A percentile compares a stretch with the other conserved stretches of the same genome.
Conservation (phyloP, 2,888 invertebrate genomes). For the Portevinia maculata region DNA sequence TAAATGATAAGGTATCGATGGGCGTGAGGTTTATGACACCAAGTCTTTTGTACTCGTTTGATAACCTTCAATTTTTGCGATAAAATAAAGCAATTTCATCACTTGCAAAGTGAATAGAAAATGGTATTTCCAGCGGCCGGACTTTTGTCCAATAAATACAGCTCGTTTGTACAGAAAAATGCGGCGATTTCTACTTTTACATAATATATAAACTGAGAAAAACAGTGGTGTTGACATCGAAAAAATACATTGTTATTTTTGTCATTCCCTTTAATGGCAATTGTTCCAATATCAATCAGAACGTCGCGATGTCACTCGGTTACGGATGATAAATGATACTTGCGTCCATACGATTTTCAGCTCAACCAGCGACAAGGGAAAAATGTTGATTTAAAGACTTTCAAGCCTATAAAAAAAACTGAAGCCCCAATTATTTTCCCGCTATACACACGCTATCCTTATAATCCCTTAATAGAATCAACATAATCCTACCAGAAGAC, state of each 20-base stretch:
- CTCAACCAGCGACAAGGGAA: too few relatives aligned
- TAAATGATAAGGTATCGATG: constrained; percentile 15
- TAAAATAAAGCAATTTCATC: constrained; percentile 20
- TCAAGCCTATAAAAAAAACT: constrained; percentile 20
- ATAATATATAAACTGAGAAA: not conserved
- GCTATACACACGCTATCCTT: constrained; percentile 10
- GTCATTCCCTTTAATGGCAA: not conserved
- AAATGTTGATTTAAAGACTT: not conserved
- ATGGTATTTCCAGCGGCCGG: constrained; percentile 26
- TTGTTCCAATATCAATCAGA: constrained; percentile 33
- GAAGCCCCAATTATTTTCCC: constrained; percentile 12
- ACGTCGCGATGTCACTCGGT: not conserved
- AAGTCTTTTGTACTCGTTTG: constrained; percentile 3
- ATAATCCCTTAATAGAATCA: constrained; percentile 43
- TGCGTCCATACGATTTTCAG: not conserved
- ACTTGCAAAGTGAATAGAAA: not conserved
- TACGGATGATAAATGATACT: constrained; percentile 27
- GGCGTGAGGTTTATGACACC: constrained; percentile 33
- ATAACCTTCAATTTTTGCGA: constrained; percentile 28
- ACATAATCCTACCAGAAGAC: constrained; percentile 45
- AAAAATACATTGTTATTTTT: not conserved
- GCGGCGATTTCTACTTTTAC: not conserved
- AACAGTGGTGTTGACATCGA: too few relatives aligned
- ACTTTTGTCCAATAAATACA: not conserved
- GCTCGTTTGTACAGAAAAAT: not conserved